phyloP scores from a whole-genome alignment of 2,888 invertebrate genomes.

The Heteropelma amictum region DNA sequence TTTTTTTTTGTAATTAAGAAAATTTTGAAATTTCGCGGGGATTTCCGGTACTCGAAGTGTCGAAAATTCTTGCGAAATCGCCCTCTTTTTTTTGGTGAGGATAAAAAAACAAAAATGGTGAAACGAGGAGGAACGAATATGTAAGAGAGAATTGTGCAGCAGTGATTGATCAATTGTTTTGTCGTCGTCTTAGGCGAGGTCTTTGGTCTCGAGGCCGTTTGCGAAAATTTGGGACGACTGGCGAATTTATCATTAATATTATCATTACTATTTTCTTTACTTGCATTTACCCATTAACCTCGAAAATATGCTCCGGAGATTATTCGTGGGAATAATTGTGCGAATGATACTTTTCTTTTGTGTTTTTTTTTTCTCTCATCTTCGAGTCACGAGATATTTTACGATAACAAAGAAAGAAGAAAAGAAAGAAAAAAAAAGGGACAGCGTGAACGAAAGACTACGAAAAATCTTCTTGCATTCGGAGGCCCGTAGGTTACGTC shows the following conservation, averaged over 20 bases:
- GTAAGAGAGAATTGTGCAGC: constrained; percentile 49
- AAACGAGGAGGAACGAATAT: no score
- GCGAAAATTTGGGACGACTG: constrained; percentile 14
- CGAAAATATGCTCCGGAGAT: constrained; percentile 34
- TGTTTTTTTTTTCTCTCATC: constrained; percentile 2
- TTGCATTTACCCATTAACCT: constrained; percentile 26
- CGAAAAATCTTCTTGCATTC: constrained; percentile 34
- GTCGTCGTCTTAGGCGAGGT: constrained; percentile 35
- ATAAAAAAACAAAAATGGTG: constrained; percentile 12
- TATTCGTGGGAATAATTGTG: constrained; percentile 3
- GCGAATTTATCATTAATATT: constrained; percentile 17
- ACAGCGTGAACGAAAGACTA: neutral
- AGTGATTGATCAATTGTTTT: constrained; percentile 47
- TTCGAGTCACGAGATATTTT: constrained; percentile 9
- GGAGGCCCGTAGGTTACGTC: constrained; percentile 67
- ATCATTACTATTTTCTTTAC: constrained; percentile 15
- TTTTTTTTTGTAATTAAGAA: no score
- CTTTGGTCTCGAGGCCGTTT: neutral
- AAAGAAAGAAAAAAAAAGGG: neutral
- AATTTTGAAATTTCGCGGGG: no score
- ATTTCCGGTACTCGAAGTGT: no score
- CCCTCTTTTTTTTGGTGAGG: no score
- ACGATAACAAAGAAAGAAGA: neutral
- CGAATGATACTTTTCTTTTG: constrained; percentile 12
- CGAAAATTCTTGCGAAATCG: constrained; percentile 13